Evolutionary conservation across 2,113 vertebrate species (phyloP).

Genomic region (Hymenochirus boettgeri): DNA sequence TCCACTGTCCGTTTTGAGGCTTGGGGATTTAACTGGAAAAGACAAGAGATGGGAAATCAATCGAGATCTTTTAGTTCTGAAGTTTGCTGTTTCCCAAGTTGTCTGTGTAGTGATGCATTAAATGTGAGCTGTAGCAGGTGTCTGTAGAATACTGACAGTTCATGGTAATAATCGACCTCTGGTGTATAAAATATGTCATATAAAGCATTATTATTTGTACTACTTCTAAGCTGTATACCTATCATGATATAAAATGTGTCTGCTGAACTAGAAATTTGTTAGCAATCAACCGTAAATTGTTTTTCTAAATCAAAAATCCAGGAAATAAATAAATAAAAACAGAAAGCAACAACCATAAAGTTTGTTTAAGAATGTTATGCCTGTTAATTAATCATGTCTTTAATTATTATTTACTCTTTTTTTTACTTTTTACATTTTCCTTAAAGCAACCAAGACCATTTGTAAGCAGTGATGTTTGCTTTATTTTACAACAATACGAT

Average conservation of each 20-base stretch:
- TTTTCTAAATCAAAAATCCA: too few species aligned
- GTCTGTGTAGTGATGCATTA: constrained; percentile 35
- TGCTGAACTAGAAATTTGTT: background rate
- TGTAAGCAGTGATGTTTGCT: too few species aligned
- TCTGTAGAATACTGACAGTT: constrained; percentile 33
- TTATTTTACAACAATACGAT: too few species aligned
- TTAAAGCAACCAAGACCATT: too few species aligned
- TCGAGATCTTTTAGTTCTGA: constrained; percentile 36
- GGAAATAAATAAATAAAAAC: too few species aligned
- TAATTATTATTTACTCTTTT: too few species aligned
- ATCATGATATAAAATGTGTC: background rate
- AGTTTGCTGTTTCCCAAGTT: constrained; percentile 37
- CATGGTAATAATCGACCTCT: constrained; percentile 11
- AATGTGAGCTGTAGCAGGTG: constrained; percentile 38
- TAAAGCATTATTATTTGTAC: constrained; percentile 3
- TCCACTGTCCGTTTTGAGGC: constrained; percentile 36
- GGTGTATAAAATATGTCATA: constrained; percentile 8
- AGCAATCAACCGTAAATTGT: too few species aligned
- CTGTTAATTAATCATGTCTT: too few species aligned
- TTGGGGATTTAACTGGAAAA: constrained; percentile 39
- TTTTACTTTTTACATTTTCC: too few species aligned
- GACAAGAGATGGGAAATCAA: constrained; percentile 41
- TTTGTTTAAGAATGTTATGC: too few species aligned
- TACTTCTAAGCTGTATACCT: background rate
- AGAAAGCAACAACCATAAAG: too few species aligned